Evolutionary conservation across 2,113 vertebrate species (phyloP).

Genomic region (Centropristis striata): DNA sequence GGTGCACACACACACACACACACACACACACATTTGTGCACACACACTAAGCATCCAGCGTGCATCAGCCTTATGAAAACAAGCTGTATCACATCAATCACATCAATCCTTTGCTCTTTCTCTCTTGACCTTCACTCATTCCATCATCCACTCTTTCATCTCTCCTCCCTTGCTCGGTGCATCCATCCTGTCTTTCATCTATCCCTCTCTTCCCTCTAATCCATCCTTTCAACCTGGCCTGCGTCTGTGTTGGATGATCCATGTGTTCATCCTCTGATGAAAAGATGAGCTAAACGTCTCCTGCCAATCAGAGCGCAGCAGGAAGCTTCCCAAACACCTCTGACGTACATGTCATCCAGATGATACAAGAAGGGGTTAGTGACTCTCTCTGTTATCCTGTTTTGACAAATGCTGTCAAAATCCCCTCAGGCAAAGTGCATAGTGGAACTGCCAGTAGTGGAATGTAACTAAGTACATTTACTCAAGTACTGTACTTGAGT

Average conservation of each 20-base stretch:
- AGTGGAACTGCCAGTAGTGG: not conserved
- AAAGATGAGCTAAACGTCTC: slow-evolving; percentile 61
- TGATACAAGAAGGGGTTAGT: slow-evolving; percentile 14
- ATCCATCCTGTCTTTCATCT: slow-evolving; percentile 77
- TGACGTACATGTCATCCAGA: slow-evolving; percentile 46
- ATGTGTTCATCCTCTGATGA: slow-evolving; percentile 75
- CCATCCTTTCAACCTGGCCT: slow-evolving; percentile 72
- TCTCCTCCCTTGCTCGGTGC: slow-evolving; percentile 53
- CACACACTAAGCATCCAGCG: slow-evolving; percentile 29
- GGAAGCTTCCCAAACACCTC: slow-evolving; percentile 41
- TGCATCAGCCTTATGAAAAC: slow-evolving; percentile 72
- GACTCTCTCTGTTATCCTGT: slow-evolving; percentile 7
- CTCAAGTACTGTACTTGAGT: too few species aligned
- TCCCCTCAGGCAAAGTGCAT: not conserved
- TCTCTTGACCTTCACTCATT: slow-evolving; percentile 81
- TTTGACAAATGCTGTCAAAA: slow-evolving; percentile 30
- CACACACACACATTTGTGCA: not conserved
- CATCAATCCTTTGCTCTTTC: slow-evolving; percentile 69
- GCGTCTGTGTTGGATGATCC: slow-evolving; percentile 59
- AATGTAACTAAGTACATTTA: too few species aligned
- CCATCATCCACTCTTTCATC: slow-evolving; percentile 79
- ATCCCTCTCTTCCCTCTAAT: slow-evolving; percentile 67
- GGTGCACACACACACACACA: slow-evolving; percentile 15
- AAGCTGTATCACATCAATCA: slow-evolving; percentile 81
- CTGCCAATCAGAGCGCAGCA: slow-evolving; percentile 60